Evolutionary conservation across 1,140 invertebrate species (phyloP).

Genomic region (Bombus cullumanus): DNA sequence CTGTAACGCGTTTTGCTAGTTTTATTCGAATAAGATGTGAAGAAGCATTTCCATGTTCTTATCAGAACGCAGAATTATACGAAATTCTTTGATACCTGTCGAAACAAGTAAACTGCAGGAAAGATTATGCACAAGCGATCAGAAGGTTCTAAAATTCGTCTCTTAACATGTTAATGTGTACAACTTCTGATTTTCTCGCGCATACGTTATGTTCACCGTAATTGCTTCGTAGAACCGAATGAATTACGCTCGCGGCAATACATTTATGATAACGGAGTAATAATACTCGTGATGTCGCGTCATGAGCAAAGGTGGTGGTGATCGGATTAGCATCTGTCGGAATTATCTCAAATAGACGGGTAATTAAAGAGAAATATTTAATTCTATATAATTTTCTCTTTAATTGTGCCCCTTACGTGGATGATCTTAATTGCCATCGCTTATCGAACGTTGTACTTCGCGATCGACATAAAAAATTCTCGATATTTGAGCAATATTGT

Average conservation of each 20-base stretch:
- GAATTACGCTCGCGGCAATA: not conserved
- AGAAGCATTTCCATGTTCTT: no score
- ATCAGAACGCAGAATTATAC: no score
- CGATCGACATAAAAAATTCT: not conserved
- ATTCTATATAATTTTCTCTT: constrained; percentile 10
- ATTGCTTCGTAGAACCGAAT: constrained; percentile 7
- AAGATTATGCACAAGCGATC: not conserved
- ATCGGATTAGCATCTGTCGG: constrained; percentile 24
- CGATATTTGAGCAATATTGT: not conserved
- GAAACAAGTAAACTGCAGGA: not conserved
- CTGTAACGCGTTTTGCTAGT: no score
- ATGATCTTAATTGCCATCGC: constrained; percentile 19
- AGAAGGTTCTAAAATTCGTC: not conserved
- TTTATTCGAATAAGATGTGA: no score
- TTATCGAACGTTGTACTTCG: not conserved
- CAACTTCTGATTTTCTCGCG: not conserved
- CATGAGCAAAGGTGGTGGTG: not conserved
- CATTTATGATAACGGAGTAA: not conserved
- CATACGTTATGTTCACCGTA: not conserved
- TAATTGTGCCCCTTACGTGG: constrained; percentile 12
- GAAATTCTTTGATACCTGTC: no score
- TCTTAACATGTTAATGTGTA: not conserved
- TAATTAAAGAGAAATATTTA: constrained; percentile 23
- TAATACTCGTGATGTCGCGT: not conserved
- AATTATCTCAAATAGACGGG: not conserved